Conservation (phyloP, 2,113 vertebrate genomes). For the Guaruba guarouba region DNA sequence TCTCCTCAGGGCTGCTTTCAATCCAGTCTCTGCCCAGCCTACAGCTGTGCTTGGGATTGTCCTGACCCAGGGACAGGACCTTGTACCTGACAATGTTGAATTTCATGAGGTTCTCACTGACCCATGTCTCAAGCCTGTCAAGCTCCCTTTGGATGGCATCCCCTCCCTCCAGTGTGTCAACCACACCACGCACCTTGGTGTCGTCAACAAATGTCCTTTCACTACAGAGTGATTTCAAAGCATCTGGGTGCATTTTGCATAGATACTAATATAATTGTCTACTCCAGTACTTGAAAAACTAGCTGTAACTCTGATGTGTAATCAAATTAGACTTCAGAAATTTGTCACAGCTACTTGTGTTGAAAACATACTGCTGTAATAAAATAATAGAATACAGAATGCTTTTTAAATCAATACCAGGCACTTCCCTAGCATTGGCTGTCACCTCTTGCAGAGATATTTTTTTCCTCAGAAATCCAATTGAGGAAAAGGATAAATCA, state of each 20-base stretch:
- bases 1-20: not conserved
- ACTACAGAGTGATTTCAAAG: not conserved
- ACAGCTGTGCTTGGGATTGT: not conserved
- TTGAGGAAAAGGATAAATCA: not conserved
- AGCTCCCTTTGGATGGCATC: not conserved
- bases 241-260: not conserved
- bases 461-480: not conserved
- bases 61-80: not conserved
- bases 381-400: not conserved
- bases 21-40: not conserved
- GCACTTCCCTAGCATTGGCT: not conserved
- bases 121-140: not conserved
- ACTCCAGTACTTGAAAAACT: not conserved
- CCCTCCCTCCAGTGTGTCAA: not conserved
- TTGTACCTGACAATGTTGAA: not conserved
- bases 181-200: not conserved
- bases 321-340: not conserved
- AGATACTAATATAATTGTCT: not conserved
- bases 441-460: not conserved
- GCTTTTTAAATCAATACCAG: not conserved
- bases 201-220: not conserved
- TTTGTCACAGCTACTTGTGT: not conserved
- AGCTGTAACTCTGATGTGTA: not conserved
- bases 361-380: not conserved
- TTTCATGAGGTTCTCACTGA: not conserved